phyloP scores from a whole-genome alignment of 2,888 invertebrate genomes.

The Spatulosminthurus flaviceps region DNA sequence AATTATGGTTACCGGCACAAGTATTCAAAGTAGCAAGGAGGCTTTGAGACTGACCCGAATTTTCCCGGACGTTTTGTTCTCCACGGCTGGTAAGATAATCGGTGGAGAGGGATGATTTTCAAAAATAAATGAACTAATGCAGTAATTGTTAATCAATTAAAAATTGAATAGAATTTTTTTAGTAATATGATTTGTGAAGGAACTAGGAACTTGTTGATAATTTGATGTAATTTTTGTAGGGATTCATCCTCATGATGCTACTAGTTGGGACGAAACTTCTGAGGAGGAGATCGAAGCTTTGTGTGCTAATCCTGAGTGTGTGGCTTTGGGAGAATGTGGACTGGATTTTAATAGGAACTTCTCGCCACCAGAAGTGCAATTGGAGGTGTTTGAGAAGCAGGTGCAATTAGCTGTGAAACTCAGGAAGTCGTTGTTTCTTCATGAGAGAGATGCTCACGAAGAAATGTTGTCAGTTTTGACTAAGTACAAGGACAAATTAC shows the following conservation, averaged over 20 bases:
- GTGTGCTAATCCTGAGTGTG: slow-evolving; percentile 85
- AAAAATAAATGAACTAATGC: slow-evolving; percentile 5
- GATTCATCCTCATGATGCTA: slow-evolving; percentile 93
- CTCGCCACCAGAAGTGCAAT: slow-evolving; percentile 87
- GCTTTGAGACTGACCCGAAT: slow-evolving; percentile 86
- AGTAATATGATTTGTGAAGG: too few species aligned
- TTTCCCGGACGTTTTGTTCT: slow-evolving; percentile 89
- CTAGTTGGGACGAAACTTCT: slow-evolving; percentile 78
- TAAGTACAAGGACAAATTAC: slow-evolving; percentile 71
- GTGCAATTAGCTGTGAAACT: slow-evolving; percentile 85
- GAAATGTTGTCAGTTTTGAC: slow-evolving; percentile 81
- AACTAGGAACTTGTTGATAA: too few species aligned
- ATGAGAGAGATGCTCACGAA: slow-evolving; percentile 90
- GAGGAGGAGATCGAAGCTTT: slow-evolving; percentile 75
- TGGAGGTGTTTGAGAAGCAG: slow-evolving; percentile 85
- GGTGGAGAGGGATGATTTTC: neutral
- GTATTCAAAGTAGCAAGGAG: slow-evolving; percentile 88
- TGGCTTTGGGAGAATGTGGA: slow-evolving; percentile 93
- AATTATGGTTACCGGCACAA: slow-evolving; percentile 92
- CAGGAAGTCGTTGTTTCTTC: slow-evolving; percentile 86
- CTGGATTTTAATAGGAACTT: slow-evolving; percentile 94
- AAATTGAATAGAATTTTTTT: too few species aligned
- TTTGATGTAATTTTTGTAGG: slow-evolving; percentile 68
- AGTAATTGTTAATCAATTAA: too few species aligned
- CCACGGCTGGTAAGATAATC: slow-evolving; percentile 79